These are phyloP conservation scores for Mola mola DNA, from an alignment of 2,113 vertebrate genomes.

Conservation along the genomic window DNA sequence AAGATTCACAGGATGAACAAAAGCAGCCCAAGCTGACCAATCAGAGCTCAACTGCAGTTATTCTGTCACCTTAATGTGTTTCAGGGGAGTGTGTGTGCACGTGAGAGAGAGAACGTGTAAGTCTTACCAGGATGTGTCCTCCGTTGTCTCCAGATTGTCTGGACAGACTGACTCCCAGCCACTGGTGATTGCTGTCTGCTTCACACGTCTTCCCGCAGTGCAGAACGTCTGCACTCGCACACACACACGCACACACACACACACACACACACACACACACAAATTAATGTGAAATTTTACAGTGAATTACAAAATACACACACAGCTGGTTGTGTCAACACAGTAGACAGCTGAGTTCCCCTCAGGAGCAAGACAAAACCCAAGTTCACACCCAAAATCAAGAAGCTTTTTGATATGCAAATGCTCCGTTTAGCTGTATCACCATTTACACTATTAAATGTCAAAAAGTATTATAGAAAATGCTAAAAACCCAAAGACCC, in stretches of 20 bases:
- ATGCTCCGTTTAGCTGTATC: no score
- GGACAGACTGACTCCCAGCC: constrained; percentile 95
- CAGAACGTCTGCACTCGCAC: constrained; percentile 74
- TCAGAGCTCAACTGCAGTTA: no score
- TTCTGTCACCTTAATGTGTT: no score
- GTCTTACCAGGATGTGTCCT: constrained; percentile 88
- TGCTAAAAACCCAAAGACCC: no score
- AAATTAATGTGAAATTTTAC: no score
- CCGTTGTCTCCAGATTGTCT: constrained; percentile 83
- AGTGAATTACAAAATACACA: no score
- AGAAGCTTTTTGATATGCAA: no score
- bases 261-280: not conserved
- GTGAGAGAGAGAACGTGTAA: not conserved
- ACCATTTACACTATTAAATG: no score
- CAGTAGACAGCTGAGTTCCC: not conserved
- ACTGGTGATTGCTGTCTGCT: constrained; percentile 91
- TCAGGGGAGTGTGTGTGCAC: not conserved
- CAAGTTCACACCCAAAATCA: no score
- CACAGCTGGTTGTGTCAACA: not conserved
- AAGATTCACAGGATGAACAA: no score
- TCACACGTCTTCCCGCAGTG: constrained; percentile 89
- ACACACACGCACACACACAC: constrained; percentile 15
- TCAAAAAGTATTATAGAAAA: no score
- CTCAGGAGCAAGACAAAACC: not conserved
- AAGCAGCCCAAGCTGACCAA: no score